These are phyloP conservation scores for Galerucella nymphaeae DNA, from an alignment of 2,888 invertebrate genomes.

Conservation along the genomic window DNA sequence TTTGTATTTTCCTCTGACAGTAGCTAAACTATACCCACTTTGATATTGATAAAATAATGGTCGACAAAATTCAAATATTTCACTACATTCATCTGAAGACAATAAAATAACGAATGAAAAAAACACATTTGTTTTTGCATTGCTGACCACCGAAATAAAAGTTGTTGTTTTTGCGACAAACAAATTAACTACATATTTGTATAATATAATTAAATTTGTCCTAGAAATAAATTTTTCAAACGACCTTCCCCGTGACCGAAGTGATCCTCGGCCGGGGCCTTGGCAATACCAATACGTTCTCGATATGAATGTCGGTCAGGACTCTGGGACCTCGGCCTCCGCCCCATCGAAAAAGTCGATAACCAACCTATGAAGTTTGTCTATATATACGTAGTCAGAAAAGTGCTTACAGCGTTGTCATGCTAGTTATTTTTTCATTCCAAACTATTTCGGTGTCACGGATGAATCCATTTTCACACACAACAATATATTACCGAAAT, in stretches of 20 bases:
- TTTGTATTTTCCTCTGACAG: no score
- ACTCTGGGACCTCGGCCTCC: constrained; percentile 38
- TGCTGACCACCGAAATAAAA: not conserved
- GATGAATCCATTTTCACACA: no score
- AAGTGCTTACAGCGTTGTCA: not conserved
- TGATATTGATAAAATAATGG: no score
- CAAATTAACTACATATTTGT: not conserved
- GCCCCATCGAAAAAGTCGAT: constrained; percentile 35
- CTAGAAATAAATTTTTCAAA: constrained; percentile 18
- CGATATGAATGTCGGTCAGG: constrained; percentile 21
- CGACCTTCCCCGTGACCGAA: constrained; percentile 37
- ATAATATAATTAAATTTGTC: constrained; percentile 7
- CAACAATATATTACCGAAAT: no score
- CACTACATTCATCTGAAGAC: no score
- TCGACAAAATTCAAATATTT: no score
- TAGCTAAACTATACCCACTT: no score
- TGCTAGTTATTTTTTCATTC: not conserved
- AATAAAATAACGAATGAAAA: no score
- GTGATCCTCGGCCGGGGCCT: constrained; percentile 17
- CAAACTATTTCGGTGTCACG: no score
- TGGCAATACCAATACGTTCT: constrained; percentile 15
- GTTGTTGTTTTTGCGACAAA: not conserved
- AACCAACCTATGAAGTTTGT: not conserved
- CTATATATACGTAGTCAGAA: not conserved
- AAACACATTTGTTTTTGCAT: no score